Conservation (phyloP, 2,797 vertebrate genomes). For the Syndactyla subalaris region DNA sequence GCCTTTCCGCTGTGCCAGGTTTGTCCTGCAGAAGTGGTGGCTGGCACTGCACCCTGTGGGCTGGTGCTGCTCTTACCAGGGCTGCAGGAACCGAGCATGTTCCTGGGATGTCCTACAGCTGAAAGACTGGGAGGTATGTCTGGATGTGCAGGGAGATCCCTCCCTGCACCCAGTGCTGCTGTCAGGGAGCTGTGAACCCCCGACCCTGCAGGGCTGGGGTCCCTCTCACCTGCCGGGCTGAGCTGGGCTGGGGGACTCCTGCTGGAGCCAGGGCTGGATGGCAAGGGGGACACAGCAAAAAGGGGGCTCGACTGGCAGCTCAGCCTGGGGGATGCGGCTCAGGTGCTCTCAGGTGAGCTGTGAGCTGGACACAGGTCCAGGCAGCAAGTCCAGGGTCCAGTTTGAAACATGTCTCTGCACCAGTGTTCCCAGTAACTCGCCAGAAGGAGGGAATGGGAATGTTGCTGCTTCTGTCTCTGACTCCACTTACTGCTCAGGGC, state of each 20-base stretch:
- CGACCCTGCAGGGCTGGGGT: accelerated
- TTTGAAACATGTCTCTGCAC: accelerated
- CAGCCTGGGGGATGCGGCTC: accelerated
- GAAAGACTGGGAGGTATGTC: accelerated
- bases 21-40: accelerated
- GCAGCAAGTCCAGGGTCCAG: background rate
- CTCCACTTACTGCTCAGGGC: background rate
- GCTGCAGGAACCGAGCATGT: accelerated
- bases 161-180: background rate
- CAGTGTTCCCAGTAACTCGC: accelerated
- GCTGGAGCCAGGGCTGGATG: accelerated
- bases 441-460: background rate
- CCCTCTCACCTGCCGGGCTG: background rate
- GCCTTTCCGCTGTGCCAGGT: no score
- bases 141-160: background rate
- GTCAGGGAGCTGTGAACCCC: background rate
- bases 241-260: background rate
- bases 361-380: background rate
- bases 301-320: background rate
- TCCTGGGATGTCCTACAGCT: background rate
- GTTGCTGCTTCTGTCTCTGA: background rate
- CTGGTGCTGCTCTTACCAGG: background rate
- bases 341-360: background rate
- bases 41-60: background rate
- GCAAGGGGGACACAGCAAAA: accelerated